Base-by-base conservation (phyloP, 2,113 vertebrate species). In the Paramormyrops kingsleyae region DNA sequence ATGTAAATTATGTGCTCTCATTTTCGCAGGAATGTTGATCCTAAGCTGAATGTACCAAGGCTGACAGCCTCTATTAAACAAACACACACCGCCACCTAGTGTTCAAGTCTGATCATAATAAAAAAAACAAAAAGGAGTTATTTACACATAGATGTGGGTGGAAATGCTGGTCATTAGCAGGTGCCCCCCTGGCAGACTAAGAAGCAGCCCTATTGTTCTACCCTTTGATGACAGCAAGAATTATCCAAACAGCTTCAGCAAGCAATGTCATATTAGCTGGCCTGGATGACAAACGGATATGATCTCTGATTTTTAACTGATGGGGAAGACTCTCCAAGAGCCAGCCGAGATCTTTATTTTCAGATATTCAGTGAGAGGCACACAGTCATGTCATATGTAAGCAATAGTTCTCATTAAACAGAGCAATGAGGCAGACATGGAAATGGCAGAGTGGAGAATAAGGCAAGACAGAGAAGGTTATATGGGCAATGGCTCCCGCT, bases 21-120 rank as follows among this genome's bases (percentile, higher is more conserved):
- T 42, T 80, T 80, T 80, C 49, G 0, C 12, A 31, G 83, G 83
- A 86, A n/a, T 86, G 39, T 80, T 47, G 9, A 85, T 49, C 39
- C 8, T 46, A 85, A 46, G 0, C 21, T 85, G 83, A 24, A 46
- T 62, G 62, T n/a, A 87, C 24, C 3, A 49, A 39, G n/a, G 62
- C 59, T 31, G 42, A n/a, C 13, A 24, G 49, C 42, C 31, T 80
- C 44, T 47, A 35, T 83, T 39, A 31, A 83, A 46, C 49, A 52
- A 53, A 59, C 49, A 44, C 49, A 88, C 89, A 90, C 66, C 56
- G 89, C 89, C 89, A 87, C 89, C 89, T 90, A 56, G 89, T 88
- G 89, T 85, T 83, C 70, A 56, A 35, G 27, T 46, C 31, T n/a
- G 47, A 12, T 35, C 8, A 77, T 31, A 15, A 31, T 62, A 50